These are phyloP conservation scores for Eristalis tenax DNA, from an alignment of 2,888 invertebrate genomes.

Conservation along the genomic window DNA sequence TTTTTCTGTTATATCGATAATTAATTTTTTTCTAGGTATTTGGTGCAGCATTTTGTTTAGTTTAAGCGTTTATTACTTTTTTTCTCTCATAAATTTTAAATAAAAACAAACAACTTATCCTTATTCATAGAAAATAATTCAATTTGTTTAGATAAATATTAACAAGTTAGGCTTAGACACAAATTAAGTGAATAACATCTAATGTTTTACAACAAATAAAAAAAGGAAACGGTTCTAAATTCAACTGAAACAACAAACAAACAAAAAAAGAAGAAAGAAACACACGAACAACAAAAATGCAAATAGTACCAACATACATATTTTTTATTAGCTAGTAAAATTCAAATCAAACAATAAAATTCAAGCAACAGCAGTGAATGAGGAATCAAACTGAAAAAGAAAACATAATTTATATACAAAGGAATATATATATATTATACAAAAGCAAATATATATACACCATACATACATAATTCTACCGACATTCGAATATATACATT, in stretches of 20 bases:
- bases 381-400: slow-evolving; percentile 64
- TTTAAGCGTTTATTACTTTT: slow-evolving; percentile 27
- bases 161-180: slow-evolving; percentile 33
- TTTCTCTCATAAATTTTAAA: slow-evolving; percentile 48
- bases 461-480: slow-evolving; percentile 71
- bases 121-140: slow-evolving; percentile 56
- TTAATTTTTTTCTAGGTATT: slow-evolving; percentile 61
- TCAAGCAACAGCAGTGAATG: slow-evolving; percentile 41
- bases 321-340: slow-evolving; percentile 68
- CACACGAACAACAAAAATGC: slow-evolving; percentile 2
- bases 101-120: slow-evolving; percentile 31
- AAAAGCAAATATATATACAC: slow-evolving; percentile 51
- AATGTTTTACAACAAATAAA: slow-evolving; percentile 39
- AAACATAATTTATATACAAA: slow-evolving; percentile 59
- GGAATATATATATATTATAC: neutral
- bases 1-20: slow-evolving; percentile 25
- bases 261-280: neutral
- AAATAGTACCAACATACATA: slow-evolving; percentile 28
- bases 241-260: slow-evolving; percentile 14
- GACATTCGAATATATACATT: slow-evolving; percentile 72
- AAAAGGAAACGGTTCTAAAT: slow-evolving; percentile 48
- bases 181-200: slow-evolving; percentile 17
- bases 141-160: slow-evolving; percentile 57
- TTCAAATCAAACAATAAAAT: slow-evolving; percentile 50
- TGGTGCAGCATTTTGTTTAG: slow-evolving; percentile 69